Percentiles rank a stretch among this genome's conserved stretches.
Evolutionary conservation across 2,797 vertebrate species (phyloP).

Genomic region (Enteromius trimaculatus): DNA sequence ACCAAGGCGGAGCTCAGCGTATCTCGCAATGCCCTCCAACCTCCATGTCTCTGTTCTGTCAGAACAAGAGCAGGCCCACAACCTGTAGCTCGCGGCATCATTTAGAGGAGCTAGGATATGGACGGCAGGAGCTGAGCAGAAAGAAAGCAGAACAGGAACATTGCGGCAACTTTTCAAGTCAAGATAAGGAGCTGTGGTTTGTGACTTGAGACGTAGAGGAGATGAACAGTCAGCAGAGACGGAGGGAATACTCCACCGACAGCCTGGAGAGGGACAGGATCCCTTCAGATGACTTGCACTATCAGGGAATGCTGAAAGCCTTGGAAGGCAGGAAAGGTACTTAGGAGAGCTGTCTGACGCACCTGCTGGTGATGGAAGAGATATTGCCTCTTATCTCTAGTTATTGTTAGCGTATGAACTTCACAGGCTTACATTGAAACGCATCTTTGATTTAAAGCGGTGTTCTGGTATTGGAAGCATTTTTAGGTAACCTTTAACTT

Average conservation of each 20-base stretch:
- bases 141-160: not conserved
- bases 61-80: constrained; percentile 71
- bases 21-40: constrained; percentile 67
- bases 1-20: constrained; percentile 70
- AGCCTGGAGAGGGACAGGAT: constrained; percentile 72
- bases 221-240: constrained; percentile 64
- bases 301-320: constrained; percentile 82
- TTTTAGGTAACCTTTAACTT: not conserved
- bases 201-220: not conserved
- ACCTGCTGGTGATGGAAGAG: not conserved
- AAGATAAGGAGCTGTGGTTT: constrained; percentile 35
- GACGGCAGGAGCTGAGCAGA: constrained; percentile 53
- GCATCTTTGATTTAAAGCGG: not conserved
- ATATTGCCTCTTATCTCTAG: not conserved
- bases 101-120: constrained; percentile 57
- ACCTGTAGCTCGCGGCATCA: constrained; percentile 73
- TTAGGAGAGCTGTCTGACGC: not conserved
- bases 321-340: constrained; percentile 82
- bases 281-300: constrained; percentile 77
- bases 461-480: not conserved
- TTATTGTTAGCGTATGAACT: not conserved
- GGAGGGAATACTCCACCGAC: constrained; percentile 76
- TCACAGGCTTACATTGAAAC: not conserved
- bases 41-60: constrained; percentile 51
- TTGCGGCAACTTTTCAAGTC: constrained; percentile 29